Conservation (phyloP, 2,113 vertebrate genomes). For the Numenius arquata region DNA sequence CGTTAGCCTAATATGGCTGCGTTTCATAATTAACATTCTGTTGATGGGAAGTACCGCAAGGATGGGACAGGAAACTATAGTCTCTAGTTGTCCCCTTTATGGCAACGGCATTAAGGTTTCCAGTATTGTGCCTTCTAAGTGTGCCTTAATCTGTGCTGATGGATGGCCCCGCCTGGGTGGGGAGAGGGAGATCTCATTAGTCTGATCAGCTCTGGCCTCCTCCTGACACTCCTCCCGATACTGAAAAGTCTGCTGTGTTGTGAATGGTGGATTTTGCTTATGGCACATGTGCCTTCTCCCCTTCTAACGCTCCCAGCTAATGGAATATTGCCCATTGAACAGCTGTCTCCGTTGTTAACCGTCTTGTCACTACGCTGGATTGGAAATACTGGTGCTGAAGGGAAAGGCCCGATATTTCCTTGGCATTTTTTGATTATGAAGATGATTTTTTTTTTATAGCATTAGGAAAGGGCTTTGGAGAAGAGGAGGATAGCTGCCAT, state of each 20-base stretch:
- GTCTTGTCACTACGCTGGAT: accelerated
- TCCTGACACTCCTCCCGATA: background rate
- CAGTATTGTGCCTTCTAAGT: background rate
- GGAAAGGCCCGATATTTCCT: background rate
- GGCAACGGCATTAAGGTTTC: background rate
- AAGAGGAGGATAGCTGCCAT: background rate
- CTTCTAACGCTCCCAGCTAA: background rate
- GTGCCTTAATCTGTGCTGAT: background rate
- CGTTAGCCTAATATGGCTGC: background rate
- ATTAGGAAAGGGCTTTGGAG: background rate
- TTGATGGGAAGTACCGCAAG: background rate
- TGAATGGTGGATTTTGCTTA: background rate
- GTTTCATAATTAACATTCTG: background rate
- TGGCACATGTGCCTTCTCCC: background rate
- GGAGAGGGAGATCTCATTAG: background rate
- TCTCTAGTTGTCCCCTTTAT: background rate
- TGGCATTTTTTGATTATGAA: background rate
- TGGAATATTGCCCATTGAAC: background rate
- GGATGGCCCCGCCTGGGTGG: background rate
- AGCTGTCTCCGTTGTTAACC: background rate
- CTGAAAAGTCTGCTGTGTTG: background rate
- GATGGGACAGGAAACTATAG: background rate
- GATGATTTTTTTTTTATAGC: background rate
- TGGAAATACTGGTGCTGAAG: background rate
- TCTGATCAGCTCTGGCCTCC: background rate